Evolutionary conservation across 2,888 invertebrate genomes (phyloP).

Genomic region (Philhelius pedissequus): DNA sequence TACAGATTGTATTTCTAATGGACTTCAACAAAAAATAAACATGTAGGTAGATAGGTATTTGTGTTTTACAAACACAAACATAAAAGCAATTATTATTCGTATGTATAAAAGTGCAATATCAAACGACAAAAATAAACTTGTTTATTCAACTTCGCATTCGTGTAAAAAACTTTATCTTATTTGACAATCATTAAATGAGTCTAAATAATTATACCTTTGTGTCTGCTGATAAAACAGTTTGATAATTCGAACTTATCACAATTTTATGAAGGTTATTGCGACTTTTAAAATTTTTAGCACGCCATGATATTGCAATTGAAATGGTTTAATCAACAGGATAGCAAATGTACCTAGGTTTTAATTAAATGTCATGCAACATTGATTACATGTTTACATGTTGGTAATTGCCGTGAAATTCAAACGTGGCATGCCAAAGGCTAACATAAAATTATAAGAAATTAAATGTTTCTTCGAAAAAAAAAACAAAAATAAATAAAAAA

Average conservation of each 20-base stretch:
- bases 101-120: background rate
- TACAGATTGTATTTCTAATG: too few species aligned
- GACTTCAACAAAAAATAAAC: too few species aligned
- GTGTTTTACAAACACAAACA: background rate
- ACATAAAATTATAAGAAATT: background rate
- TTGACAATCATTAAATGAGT: background rate
- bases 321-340: background rate
- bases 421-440: conserved; percentile 1
- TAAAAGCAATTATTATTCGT: background rate
- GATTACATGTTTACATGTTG: background rate
- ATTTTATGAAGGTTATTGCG: background rate
- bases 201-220: background rate
- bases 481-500: background rate
- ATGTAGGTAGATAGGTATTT: too few species aligned
- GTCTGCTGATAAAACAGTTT: background rate
- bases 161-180: background rate
- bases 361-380: background rate
- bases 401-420: background rate
- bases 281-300: background rate
- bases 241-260: background rate
- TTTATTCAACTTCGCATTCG: background rate
- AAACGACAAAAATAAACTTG: background rate
- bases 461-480: background rate
- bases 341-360: background rate
- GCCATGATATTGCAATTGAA: background rate